Percentiles rank a stretch among this genome's conserved stretches.
Conservation (phyloP, 2,888 invertebrate species). For the Pasiphila rectangulata region DNA sequence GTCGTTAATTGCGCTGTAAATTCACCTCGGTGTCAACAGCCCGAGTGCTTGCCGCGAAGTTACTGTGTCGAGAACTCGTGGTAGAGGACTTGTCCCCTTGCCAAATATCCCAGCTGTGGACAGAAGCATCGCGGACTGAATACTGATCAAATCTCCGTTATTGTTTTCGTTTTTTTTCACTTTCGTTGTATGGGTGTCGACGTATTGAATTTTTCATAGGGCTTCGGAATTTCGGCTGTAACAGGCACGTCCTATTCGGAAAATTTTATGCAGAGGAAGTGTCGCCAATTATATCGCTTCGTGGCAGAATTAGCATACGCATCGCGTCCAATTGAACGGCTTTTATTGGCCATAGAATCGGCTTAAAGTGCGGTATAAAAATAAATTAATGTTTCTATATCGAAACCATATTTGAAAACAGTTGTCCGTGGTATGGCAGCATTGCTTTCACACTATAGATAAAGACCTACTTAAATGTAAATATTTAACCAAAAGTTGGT, state of each 20-base stretch:
- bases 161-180: conserved; percentile 73
- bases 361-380: conserved; percentile 69
- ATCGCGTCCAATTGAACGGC: conserved; percentile 61
- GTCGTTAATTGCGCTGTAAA: conserved; percentile 56
- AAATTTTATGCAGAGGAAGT: conserved; percentile 64
- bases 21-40: conserved; percentile 48
- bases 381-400: conserved; percentile 57
- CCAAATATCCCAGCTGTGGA: conserved; percentile 75
- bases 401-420: conserved; percentile 43
- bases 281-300: conserved; percentile 62
- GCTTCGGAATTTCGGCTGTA: conserved; percentile 56
- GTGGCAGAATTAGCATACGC: conserved; percentile 67
- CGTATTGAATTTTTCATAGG: conserved; percentile 76
- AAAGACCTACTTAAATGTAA: neutral
- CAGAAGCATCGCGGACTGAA: conserved; percentile 63
- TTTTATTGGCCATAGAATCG: conserved; percentile 62
- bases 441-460: neutral
- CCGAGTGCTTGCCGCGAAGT: conserved; percentile 46
- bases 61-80: conserved; percentile 41
- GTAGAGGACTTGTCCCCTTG: conserved; percentile 59
- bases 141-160: conserved; percentile 73
- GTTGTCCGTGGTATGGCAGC: conserved; percentile 19
- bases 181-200: conserved; percentile 61
- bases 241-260: conserved; percentile 56
- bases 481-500: too few relatives aligned